Base-by-base conservation (phyloP, 1,140 invertebrate species). In the fruit fly (Drosophila melanogaster) region DNA sequence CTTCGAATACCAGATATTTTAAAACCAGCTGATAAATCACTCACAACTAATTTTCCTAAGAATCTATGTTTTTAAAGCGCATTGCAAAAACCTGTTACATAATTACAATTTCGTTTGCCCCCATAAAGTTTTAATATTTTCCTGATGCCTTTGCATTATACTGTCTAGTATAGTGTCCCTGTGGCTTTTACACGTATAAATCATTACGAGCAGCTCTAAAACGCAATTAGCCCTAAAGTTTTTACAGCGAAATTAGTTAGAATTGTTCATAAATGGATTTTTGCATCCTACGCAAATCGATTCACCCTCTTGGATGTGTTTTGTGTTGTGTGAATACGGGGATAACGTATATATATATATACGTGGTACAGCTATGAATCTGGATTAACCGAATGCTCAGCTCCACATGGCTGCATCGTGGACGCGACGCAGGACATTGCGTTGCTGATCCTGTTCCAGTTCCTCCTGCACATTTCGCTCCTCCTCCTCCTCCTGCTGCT, bases 401-500 rank as follows among this genome's bases (percentile, higher is more conserved):
- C 71, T 56, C 75, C 57, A 64, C 53, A 64, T 76, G 64, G 62
- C 64, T 50, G 65, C 54, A 64, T 74, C 71, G 30, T 74, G 67
- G 10, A 71, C 67, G 26, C 59, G 67, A 15, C 60, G 62, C 30
- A 65, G 14, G 1, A 71, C 60, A 47, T 26, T 53, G 24, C 56
- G 43, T 19, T 53, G 50, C 30, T 58, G 14, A 14, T 46, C 26
- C 57, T 30, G 17, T 7, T 60, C 43, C 19, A 46, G 14, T 19
- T 56, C 17, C 58, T 30, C 11, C 15, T 40, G 22, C 1, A 19
- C 33, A 17, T 33, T 12, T 11, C 4, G n/a, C 30, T 19, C 3
- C n/a, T 51, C 15, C 19, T 41, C 37, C 17, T 7, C 15, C 5
- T 33, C 1, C 44, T 40, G 4, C 22, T 30, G 19, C 40, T 41